Evolutionary conservation across 2,888 invertebrate species (phyloP), one percentile per base, ranked within the genome.

Genomic region (Carabus problematicus): DNA sequence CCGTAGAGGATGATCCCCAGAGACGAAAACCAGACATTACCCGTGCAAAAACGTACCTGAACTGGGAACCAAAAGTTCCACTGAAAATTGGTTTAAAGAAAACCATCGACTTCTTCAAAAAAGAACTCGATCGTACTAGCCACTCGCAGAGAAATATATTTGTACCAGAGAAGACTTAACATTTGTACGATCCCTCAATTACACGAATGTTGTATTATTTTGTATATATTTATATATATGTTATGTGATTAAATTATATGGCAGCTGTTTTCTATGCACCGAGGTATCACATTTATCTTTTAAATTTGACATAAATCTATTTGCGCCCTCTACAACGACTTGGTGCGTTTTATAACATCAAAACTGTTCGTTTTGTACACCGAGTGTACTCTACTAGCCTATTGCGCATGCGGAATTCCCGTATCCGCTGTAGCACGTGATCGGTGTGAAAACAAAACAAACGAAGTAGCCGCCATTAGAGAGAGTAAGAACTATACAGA

Each of bases 1-100:
- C 95, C 3, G 93, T 97, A 58, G 92, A 95, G 79, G 99, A 99
- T 81, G 99, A 99, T 84, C 99, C 99, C 0, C 95, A 96, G 79
- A 85, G 95, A 72, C 86, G 99, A 56, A 91, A 92, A 74, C 99
- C 99, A 0, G 96, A 98, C 80, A 99, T 99, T 74, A 87, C 89
- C 0, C 84, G 94, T 68, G 99, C 99, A 3, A 91, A 91, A 76
- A 87, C 87, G 70, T 87, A 91, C 76, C 85, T 99, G 11, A 87
- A 91, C 71, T 99, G 99, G 99, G 88, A 92, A 77, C 98, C 99
- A 8, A 94, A 92, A 85, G 93, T 95, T 11, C 86, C 92, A 1
- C 84, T 99, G 75, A 87, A 91, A 80, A 89, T 90, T 70, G 99
- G 99, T 29, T 86, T 99, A 11, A 89, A 92, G 76, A 91, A 91